These are phyloP conservation scores for Silurus lanzhouensis DNA, from an alignment of 2,797 vertebrate genomes.

Conservation along the genomic window DNA sequence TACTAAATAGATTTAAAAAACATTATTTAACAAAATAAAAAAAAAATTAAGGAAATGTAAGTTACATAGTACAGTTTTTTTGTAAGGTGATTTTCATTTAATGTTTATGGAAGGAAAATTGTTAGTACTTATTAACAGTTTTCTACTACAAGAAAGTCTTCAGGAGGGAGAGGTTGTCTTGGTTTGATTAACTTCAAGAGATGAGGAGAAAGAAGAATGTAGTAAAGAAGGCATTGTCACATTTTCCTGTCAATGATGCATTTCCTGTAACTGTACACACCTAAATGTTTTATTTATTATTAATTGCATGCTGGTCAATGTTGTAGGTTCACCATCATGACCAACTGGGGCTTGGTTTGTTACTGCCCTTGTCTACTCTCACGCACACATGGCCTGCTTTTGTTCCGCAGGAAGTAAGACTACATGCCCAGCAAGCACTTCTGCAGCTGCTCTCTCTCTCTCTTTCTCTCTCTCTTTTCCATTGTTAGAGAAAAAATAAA, in stretches of 20 bases:
- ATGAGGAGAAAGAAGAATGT: background rate
- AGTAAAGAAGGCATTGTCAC: background rate
- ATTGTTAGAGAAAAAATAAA: slow-evolving; percentile 12
- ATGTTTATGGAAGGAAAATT: background rate
- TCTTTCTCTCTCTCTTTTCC: slow-evolving; percentile 37
- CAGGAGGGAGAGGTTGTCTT: background rate
- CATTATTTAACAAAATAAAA: background rate
- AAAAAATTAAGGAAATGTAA: background rate
- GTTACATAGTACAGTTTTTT: background rate
- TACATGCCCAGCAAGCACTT: slow-evolving; percentile 73
- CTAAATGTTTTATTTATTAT: background rate
- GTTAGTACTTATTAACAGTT: background rate
- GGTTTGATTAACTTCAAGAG: background rate
- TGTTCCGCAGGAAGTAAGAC: slow-evolving; percentile 79
- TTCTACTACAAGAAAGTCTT: background rate
- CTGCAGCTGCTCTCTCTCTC: slow-evolving; percentile 71
- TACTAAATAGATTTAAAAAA: background rate
- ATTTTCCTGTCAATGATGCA: background rate
- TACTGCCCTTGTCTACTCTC: slow-evolving; percentile 76
- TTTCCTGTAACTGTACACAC: background rate
- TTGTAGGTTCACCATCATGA: slow-evolving; percentile 69
- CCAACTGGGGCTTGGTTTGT: slow-evolving; percentile 67
- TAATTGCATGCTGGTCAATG: slow-evolving; percentile 64
- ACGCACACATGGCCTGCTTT: slow-evolving; percentile 71
- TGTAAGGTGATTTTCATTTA: background rate